Percentiles rank a stretch among this genome's conserved stretches.
Conservation (phyloP, 2,113 vertebrate species). For the Chaetorhynchus papuensis region DNA sequence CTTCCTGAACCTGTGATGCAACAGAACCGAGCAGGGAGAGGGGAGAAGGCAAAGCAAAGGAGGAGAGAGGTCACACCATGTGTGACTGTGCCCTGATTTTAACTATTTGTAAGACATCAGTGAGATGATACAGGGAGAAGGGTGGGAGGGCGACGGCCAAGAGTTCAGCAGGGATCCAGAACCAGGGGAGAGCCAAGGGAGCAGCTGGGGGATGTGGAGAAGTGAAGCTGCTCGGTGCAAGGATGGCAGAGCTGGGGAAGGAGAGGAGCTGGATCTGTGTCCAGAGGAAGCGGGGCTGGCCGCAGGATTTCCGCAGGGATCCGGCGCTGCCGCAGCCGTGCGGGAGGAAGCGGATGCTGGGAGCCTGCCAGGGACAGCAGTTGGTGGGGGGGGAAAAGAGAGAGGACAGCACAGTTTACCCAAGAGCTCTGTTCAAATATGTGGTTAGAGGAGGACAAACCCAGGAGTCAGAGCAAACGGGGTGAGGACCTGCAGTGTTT, state of each 20-base stretch:
- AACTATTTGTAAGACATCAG: background rate
- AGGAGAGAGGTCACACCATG: background rate
- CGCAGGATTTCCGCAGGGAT: conserved; percentile 47
- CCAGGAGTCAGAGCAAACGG: background rate
- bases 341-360: conserved; percentile 31
- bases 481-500: background rate
- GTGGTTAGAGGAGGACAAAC: background rate
- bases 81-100: background rate
- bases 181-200: background rate
- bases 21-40: background rate
- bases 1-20: background rate
- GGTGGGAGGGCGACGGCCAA: background rate
- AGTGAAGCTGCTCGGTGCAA: background rate
- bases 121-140: background rate
- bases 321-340: background rate
- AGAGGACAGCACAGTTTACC: background rate
- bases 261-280: background rate
- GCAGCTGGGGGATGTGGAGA: background rate
- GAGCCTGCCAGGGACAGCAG: conserved; percentile 25
- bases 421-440: background rate
- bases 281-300: conserved; percentile 29
- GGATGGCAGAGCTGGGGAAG: background rate
- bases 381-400: background rate
- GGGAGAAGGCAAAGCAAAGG: background rate
- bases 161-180: background rate